Base-by-base conservation (phyloP, 1,140 invertebrate species). In the Portunus trituberculatus region DNA sequence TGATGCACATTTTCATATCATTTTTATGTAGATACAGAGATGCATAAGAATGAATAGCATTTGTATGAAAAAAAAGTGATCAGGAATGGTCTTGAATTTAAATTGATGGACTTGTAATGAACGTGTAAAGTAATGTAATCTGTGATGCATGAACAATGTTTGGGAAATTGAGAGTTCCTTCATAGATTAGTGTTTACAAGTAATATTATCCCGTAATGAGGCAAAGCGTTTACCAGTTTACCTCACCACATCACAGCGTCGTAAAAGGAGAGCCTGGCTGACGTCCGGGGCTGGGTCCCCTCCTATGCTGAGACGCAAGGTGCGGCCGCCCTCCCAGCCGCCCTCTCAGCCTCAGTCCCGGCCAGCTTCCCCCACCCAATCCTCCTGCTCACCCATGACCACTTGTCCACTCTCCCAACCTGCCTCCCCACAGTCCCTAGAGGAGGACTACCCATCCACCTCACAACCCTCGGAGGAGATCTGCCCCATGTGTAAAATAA, bases 401-500 rank as follows among this genome's bases (percentile, higher is more conserved):
- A 95, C 94, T 29, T 92, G 83, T 39, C 94, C 91, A 29, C 94
- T 91, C 16, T 95, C 94, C 1, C 94, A 95, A 45, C 91, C 91
- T 8, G 83, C 94, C 4, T 95, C 94, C 20, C 94, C 94, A 31
- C 94, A 95, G 84, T 95, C 94, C 25, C 16, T 95, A 0, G 94
- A 95, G 48, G 94, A 95, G 10, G 94, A 95, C n/a, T 86, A 87
- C n/a, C 48, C 94, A 31, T 12, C 90, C 31, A 14, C 91, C n/a
- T 92, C 94, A 46, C 94, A 94, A 39, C 88, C 93, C 59, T 94
- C 93, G 8, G 93, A 95, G 59, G 94, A 95, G 52, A 92, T 95
- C 8, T 95, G 94, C 31, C 94, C 94, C 4, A 92, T 95, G 94
- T 95, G 94, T 45, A 95, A 95, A 67, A 52, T 95, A 4, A 95